phyloP scores from a whole-genome alignment of 1,140 invertebrate genomes.

The Dinoponera quadriceps region DNA sequence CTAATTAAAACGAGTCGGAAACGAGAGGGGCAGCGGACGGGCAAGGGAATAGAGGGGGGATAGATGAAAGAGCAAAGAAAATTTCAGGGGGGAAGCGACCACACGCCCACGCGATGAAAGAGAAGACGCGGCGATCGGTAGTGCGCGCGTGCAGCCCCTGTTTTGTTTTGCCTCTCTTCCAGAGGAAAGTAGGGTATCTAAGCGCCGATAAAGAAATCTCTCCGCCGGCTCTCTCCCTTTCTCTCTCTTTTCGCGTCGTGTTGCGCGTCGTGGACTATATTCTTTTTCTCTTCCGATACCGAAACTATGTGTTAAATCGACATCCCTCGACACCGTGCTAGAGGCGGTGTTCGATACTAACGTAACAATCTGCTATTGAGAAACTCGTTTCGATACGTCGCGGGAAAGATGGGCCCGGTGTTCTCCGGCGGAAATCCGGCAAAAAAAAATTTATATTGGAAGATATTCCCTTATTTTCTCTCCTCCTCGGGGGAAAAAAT shows the following conservation, averaged over 20 bases:
- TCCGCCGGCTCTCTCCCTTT: constrained; percentile 28
- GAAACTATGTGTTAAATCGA: constrained; percentile 35
- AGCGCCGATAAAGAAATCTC: constrained; percentile 73
- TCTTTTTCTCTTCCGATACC: constrained; percentile 11
- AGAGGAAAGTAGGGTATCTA: constrained; percentile 72
- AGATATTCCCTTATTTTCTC: too few relatives aligned
- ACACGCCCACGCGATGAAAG: constrained; percentile 42
- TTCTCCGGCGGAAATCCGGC: not conserved
- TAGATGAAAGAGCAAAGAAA: constrained; percentile 49
- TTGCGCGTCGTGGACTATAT: not conserved
- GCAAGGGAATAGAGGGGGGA: not conserved
- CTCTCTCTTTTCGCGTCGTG: constrained; percentile 5
- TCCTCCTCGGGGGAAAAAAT: too few relatives aligned
- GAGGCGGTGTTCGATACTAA: not conserved
- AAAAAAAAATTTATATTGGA: not conserved
- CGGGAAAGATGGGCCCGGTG: not conserved
- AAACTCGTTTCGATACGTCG: constrained; percentile 5
- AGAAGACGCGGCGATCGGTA: constrained; percentile 26
- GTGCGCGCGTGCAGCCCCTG: constrained; percentile 58
- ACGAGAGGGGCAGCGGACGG: not conserved
- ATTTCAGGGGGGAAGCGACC: constrained; percentile 32
- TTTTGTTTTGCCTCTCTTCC: constrained; percentile 63
- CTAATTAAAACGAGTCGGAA: constrained; percentile 50
- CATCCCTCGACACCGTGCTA: not conserved
- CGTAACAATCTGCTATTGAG: not conserved